Evolutionary conservation across 2,888 invertebrate species (phyloP).

Genomic region (Tubiluchus corallicola): DNA sequence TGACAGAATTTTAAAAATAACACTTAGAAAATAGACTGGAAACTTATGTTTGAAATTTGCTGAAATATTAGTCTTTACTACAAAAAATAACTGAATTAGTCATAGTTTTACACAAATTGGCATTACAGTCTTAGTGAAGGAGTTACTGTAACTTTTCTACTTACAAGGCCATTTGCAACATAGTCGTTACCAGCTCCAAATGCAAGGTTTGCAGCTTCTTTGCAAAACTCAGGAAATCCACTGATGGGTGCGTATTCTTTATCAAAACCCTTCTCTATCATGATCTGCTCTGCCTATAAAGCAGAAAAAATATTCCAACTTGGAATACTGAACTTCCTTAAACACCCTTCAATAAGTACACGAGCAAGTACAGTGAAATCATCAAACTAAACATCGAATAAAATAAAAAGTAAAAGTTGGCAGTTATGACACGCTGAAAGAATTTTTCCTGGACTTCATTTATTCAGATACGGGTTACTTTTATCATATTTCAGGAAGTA

Average conservation of each 20-base stretch:
- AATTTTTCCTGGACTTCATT: too few relatives aligned
- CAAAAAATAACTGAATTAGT: background rate
- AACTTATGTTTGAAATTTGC: conserved; percentile 1
- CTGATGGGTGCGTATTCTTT: conserved; percentile 88
- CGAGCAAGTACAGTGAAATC: too few relatives aligned
- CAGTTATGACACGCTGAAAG: too few relatives aligned
- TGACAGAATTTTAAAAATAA: background rate
- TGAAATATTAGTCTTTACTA: background rate
- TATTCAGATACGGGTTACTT: too few relatives aligned
- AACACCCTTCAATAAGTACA: too few relatives aligned
- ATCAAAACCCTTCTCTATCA: conserved; percentile 50
- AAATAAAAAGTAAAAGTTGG: too few relatives aligned
- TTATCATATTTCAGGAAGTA: too few relatives aligned
- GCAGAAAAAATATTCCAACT: conserved; percentile 10
- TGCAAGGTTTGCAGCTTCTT: conserved; percentile 64
- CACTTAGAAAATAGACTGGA: conserved; percentile 7
- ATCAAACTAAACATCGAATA: too few relatives aligned
- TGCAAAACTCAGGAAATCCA: conserved; percentile 64
- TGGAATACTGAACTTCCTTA: conserved; percentile 2
- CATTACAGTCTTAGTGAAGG: too few relatives aligned
- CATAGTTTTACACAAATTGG: too few relatives aligned
- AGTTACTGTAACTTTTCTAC: too few relatives aligned
- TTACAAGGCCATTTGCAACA: conserved; percentile 50
- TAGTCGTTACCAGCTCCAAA: conserved; percentile 56
- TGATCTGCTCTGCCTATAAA: conserved; percentile 56